A percentile compares a stretch with the other conserved stretches of the same genome.
phyloP scores from a whole-genome alignment of 2,888 invertebrate genomes.

The Drosophila nigricruria region DNA sequence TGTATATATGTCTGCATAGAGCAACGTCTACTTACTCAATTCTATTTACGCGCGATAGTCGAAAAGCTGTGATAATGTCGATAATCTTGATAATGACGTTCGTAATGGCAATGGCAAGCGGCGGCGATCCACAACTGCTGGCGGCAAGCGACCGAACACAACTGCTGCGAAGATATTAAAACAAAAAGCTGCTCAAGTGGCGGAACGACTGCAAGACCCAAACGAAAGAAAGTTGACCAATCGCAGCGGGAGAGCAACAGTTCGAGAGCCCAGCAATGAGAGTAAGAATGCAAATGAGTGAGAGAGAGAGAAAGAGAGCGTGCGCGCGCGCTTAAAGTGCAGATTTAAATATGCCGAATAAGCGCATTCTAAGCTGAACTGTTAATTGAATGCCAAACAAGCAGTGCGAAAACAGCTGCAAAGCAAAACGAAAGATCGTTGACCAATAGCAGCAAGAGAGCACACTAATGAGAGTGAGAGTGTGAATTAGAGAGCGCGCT shows the following conservation, averaged over 20 bases:
- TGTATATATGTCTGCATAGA: not conserved
- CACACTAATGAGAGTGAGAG: not conserved
- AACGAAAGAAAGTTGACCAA: conserved; percentile 7
- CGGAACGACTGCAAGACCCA: conserved; percentile 8
- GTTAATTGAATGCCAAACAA: not conserved
- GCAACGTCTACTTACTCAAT: conserved; percentile 11
- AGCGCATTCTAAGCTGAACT: conserved; percentile 4
- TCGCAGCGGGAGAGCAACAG: conserved; percentile 5
- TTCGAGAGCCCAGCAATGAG: not conserved
- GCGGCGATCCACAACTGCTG: conserved; percentile 25
- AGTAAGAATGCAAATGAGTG: not conserved
- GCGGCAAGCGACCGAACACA: conserved; percentile 43
- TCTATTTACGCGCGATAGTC: conserved; percentile 8
- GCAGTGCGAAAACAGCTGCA: not conserved
- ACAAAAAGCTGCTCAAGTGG: conserved; percentile 39
- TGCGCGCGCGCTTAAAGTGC: not conserved
- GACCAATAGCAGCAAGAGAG: not conserved
- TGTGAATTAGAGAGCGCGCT: not conserved
- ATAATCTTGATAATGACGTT: not conserved
- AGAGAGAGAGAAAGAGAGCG: not conserved
- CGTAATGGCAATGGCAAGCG: not conserved
- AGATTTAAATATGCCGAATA: not conserved
- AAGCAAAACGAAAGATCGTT: conserved; percentile 35
- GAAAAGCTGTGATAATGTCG: conserved; percentile 11
- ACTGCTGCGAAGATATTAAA: conserved; percentile 45